phyloP scores from a whole-genome alignment of 2,797 vertebrate genomes.

The Rhadinocentrus ornatus region DNA sequence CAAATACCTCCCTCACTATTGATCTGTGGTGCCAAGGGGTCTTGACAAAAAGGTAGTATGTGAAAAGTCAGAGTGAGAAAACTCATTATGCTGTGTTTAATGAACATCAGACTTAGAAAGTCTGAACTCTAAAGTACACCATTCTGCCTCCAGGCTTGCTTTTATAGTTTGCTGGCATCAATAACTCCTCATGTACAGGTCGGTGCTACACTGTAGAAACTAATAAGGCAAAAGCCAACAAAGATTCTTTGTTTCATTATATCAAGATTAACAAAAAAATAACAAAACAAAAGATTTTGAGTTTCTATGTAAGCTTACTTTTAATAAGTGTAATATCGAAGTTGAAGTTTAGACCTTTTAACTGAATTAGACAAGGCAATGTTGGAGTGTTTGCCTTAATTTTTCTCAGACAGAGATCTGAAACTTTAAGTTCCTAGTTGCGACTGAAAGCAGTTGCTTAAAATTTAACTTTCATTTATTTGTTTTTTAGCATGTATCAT shows the following conservation, averaged over 20 bases:
- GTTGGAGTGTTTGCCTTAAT: not conserved
- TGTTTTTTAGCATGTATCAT: too few species aligned
- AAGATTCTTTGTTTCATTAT: not conserved
- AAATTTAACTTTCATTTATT: not conserved
- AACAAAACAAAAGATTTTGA: not conserved
- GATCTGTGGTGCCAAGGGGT: not conserved
- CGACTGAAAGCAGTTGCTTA: not conserved
- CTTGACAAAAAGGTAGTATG: not conserved
- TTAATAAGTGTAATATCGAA: not conserved
- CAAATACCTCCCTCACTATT: not conserved
- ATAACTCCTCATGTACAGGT: not conserved
- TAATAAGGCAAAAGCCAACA: not conserved
- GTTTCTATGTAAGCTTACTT: not conserved
- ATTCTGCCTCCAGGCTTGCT: not conserved
- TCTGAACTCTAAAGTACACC: not conserved
- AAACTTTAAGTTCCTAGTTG: not conserved
- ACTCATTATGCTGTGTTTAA: not conserved
- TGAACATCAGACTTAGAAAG: not conserved
- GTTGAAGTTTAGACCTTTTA: not conserved
- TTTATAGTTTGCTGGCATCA: not conserved
- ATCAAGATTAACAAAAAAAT: too few species aligned
- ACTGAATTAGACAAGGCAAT: not conserved
- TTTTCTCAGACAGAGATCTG: not conserved
- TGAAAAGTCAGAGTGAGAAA: not conserved
- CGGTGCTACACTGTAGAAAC: not conserved